Conservation (phyloP, 2,797 vertebrate species). For the Pelodytes ibericus region DNA sequence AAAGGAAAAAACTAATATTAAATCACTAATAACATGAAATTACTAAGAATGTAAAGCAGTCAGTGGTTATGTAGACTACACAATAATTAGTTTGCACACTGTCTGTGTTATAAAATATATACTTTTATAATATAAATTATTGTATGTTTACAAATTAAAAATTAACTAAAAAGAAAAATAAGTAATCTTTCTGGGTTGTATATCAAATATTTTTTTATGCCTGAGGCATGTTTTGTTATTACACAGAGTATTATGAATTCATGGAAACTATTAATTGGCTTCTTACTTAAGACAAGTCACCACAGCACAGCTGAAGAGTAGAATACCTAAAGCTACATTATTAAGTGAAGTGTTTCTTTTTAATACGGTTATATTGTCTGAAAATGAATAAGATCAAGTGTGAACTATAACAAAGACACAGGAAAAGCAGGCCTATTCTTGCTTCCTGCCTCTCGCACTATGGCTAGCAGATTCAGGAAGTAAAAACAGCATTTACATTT, state of each 20-base stretch:
- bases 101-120: no score
- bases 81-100: no score
- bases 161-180: no score
- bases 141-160: no score
- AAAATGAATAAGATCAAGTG: not conserved
- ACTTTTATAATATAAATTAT: no score
- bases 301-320: not conserved
- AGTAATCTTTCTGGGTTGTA: no score
- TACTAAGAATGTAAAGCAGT: no score
- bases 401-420: not conserved
- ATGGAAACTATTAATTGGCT: constrained; percentile 24
- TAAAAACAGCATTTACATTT: no score
- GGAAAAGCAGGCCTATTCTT: constrained; percentile 6
- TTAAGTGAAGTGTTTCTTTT: constrained; percentile 6
- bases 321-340: not conserved
- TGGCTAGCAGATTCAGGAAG: no score
- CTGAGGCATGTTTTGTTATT: not conserved
- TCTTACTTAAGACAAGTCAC: not conserved
- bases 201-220: not conserved
- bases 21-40: no score
- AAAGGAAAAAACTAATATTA: no score
- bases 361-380: constrained; percentile 1
- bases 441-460: not conserved
- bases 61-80: no score
- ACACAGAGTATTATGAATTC: constrained; percentile 11